Evolutionary conservation across 2,797 vertebrate genomes (phyloP).

Genomic region (Glyptemys insculpta): DNA sequence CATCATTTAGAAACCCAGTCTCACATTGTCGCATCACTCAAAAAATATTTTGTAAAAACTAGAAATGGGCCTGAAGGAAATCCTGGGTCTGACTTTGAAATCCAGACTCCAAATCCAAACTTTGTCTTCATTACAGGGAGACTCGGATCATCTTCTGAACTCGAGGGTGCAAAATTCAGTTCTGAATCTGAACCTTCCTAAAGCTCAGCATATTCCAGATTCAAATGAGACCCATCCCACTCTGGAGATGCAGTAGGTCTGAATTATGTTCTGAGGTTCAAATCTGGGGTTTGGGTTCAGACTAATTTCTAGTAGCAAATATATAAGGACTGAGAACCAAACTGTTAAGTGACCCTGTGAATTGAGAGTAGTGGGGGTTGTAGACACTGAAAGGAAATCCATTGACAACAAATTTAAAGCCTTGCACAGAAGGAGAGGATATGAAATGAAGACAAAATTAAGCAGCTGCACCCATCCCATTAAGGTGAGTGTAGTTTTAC

Average conservation of each 20-base stretch:
- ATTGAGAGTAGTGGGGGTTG: not conserved
- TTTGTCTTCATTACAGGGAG: not conserved
- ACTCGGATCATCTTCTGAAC: not conserved
- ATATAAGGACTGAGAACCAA: not conserved
- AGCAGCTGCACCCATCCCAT: not conserved
- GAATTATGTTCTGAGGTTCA: not conserved
- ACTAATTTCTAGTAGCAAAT: not conserved
- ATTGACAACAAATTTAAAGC: not conserved
- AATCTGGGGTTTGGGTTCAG: not conserved
- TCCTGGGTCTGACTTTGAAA: not conserved
- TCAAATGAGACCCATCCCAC: not conserved
- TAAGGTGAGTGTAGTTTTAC: accelerated
- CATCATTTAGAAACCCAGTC: not conserved
- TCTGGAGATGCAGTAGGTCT: not conserved
- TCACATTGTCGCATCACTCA: not conserved
- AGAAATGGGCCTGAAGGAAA: not conserved
- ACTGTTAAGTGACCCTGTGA: not conserved
- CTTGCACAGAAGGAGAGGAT: not conserved
- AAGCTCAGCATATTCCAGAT: not conserved
- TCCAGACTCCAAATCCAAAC: not conserved
- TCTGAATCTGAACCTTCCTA: not conserved
- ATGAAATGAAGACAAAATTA: not conserved
- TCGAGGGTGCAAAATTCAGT: not conserved
- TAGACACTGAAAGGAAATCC: not conserved
- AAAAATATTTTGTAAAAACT: not conserved